These are phyloP conservation scores for Seriola aureovittata DNA, from an alignment of 2,113 vertebrate genomes.

Conservation along the genomic window DNA sequence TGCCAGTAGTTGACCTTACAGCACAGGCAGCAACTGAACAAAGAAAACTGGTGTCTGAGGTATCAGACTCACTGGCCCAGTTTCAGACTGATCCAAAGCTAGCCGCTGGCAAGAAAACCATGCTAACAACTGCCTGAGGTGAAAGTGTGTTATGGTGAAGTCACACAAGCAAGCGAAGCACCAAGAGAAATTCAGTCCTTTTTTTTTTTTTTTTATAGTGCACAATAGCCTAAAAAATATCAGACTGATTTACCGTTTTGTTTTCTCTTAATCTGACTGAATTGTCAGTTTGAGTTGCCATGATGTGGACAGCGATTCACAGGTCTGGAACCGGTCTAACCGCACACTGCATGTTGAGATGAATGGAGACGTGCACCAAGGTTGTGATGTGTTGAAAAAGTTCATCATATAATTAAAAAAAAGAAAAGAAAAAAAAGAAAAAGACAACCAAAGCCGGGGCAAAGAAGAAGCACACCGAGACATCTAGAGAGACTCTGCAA, in stretches of 20 bases:
- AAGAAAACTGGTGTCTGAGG: conserved; percentile 14
- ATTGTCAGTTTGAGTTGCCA: neutral
- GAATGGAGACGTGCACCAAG: conserved; percentile 20
- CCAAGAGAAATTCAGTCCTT: neutral
- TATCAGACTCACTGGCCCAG: conserved; percentile 24
- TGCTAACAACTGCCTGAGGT: conserved; percentile 11
- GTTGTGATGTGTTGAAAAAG: conserved; percentile 6
- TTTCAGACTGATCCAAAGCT: conserved; percentile 26
- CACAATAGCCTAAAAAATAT: conserved; percentile 6
- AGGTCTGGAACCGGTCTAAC: conserved; percentile 5
- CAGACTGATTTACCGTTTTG: neutral
- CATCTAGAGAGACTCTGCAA: conserved; percentile 8
- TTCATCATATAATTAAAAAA: neutral
- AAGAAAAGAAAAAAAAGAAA: neutral
- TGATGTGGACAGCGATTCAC: neutral
- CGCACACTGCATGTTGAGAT: conserved; percentile 4
- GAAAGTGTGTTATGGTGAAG: conserved; percentile 63
- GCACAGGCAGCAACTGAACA: conserved; percentile 23
- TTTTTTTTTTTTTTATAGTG: neutral
- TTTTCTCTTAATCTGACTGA: neutral
- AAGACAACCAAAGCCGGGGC: conserved; percentile 20
- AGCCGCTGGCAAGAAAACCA: conserved; percentile 11
- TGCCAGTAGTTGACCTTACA: conserved; percentile 26
- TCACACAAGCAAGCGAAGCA: conserved; percentile 68
- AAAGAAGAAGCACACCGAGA: conserved; percentile 29